Evolutionary conservation across 2,113 vertebrate species (phyloP).

Genomic region (Pangasianodon hypophthalmus): DNA sequence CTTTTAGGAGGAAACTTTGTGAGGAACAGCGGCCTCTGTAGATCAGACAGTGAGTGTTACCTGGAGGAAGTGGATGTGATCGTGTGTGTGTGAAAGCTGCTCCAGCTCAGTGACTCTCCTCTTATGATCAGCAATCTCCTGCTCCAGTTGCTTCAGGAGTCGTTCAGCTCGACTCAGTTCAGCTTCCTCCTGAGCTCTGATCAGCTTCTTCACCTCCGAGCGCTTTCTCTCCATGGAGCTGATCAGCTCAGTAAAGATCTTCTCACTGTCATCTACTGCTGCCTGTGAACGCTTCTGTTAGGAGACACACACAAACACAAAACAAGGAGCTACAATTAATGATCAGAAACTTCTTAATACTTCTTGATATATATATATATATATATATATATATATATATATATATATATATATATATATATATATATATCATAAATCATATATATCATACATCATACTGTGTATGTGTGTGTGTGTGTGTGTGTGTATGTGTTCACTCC

Average conservation of each 20-base stretch:
- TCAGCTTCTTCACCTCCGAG: not conserved
- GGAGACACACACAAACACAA: not conserved
- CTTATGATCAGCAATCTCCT: conserved; percentile 43
- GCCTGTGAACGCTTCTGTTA: not conserved
- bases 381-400: too few relatives aligned
- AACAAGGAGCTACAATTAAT: too few relatives aligned
- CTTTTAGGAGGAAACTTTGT: too few relatives aligned
- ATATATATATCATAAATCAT: too few relatives aligned
- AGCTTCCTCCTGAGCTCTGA: not conserved
- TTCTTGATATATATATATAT: too few relatives aligned
- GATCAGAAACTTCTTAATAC: too few relatives aligned
- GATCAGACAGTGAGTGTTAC: too few relatives aligned
- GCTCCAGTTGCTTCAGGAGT: not conserved
- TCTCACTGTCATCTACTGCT: not conserved
- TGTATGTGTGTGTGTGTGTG: too few relatives aligned
- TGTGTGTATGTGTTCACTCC: too few relatives aligned
- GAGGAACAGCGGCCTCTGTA: too few relatives aligned
- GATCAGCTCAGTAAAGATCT: not conserved
- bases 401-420: too few relatives aligned
- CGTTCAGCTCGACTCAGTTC: not conserved
- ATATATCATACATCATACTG: too few relatives aligned
- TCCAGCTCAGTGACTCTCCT: conserved; percentile 45
- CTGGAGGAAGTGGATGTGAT: conserved; percentile 48
- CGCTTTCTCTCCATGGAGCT: not conserved
- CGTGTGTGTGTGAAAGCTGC: conserved; percentile 44